phyloP scores from a whole-genome alignment of 2,888 invertebrate genomes.

The Pollenia angustigena region DNA sequence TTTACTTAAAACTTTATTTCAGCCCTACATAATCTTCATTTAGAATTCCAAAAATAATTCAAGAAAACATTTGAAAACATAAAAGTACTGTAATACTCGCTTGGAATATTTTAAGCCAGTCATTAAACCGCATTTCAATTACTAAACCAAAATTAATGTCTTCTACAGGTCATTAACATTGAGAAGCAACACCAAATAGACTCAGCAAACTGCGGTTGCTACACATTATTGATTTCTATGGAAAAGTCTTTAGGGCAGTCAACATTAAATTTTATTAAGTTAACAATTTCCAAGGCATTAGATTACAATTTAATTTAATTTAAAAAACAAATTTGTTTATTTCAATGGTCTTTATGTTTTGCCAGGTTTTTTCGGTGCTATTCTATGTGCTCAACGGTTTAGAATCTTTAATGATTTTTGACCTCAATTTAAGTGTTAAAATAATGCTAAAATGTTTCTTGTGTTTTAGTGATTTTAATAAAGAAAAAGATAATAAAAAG shows the following conservation, averaged over 20 bases:
- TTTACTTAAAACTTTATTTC: no score
- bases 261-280: conserved; percentile 49
- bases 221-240: conserved; percentile 19
- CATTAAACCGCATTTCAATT: conserved; percentile 42
- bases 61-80: neutral
- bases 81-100: neutral
- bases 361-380: conserved; percentile 14
- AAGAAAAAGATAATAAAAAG: neutral
- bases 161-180: conserved; percentile 47
- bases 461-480: neutral
- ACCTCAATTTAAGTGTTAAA: conserved; percentile 37
- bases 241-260: neutral
- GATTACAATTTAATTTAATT: conserved; percentile 59
- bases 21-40: neutral
- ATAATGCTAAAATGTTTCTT: neutral
- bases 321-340: neutral
- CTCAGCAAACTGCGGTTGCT: neutral
- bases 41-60: neutral
- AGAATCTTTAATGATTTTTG: conserved; percentile 45
- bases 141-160: conserved; percentile 4
- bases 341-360: conserved; percentile 1
- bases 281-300: conserved; percentile 59
- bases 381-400: neutral
- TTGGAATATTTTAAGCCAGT: neutral
- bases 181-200: neutral